Conservation (phyloP, 2,888 invertebrate genomes). For the Polymixis flavicincta region DNA sequence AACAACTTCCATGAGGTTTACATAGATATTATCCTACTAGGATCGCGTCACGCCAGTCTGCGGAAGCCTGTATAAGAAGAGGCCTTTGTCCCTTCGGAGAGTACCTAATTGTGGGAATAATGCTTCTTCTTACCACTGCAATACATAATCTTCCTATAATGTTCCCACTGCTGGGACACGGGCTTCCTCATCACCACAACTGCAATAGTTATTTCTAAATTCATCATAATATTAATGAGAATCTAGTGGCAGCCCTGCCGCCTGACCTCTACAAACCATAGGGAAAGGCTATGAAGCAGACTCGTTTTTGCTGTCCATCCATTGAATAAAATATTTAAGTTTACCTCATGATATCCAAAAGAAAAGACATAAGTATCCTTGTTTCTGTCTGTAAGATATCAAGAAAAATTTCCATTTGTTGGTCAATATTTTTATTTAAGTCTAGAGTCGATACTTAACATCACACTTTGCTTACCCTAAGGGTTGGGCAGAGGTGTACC, state of each 20-base stretch:
- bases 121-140: too few species aligned
- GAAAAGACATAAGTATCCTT: background rate
- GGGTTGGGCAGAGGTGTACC: too few species aligned
- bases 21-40: too few species aligned
- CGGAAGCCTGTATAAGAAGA: background rate
- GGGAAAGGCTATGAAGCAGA: slow-evolving; percentile 24
- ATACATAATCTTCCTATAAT: too few species aligned
- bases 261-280: slow-evolving; percentile 21
- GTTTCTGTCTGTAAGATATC: background rate
- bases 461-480: too few species aligned
- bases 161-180: too few species aligned
- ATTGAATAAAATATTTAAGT: slow-evolving; percentile 8
- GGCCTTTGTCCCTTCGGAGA: too few species aligned
- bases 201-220: background rate
- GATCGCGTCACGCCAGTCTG: too few species aligned
- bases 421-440: background rate
- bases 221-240: background rate
- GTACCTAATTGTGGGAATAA: background rate
- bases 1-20: too few species aligned
- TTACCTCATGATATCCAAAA: background rate
- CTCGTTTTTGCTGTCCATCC: slow-evolving; percentile 2
- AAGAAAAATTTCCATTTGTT: background rate
- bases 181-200: too few species aligned
- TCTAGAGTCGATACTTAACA: background rate
- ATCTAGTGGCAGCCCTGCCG: slow-evolving; percentile 17